Evolutionary conservation across 2,888 invertebrate species (phyloP), one percentile per base, ranked within the genome.

Genomic region (Monoplex corrugatus): DNA sequence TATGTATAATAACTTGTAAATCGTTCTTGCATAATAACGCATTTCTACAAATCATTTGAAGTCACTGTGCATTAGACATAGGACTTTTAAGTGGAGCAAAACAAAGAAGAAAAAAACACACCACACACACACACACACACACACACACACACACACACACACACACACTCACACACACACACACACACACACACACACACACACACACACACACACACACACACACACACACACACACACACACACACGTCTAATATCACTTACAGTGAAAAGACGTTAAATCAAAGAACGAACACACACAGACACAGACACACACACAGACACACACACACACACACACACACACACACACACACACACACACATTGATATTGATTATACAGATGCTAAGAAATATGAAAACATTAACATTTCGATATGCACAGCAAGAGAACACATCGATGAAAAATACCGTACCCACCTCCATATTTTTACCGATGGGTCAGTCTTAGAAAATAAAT

Each of bases 341-440:
- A 75, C 75, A 75, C 75, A 75, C 35, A 75, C 75, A 75, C 75
- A 75, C 75, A 75, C 75, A 75, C 35, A 35, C 35, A 75, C 75
- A 75, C n/a, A 75, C 19, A 19, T 38, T 28, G 23, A 63, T 63
- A 63, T 23, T 28, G 16, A 63, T 28, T 63, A 63, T 23, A 63
- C 28, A 63, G 16, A 63, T 63, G 28, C 23, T 3, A 28, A 63
- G 3, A 63, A 28, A 63, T 23, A 63, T 63, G 28, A 3, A 63
- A 3, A 63, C 23, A 23, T 63, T n/a, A n/a, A n/a, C n/a, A n/a
- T n/a, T n/a, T n/a, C n/a, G n/a, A n/a, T n/a, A n/a, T n/a, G n/a
- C n/a, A n/a, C n/a, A n/a, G n/a, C n/a, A n/a, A n/a, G n/a, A n/a
- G n/a, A n/a, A n/a, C n/a, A n/a, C n/a, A n/a, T n/a, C n/a, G n/a